Percentiles rank a stretch among this genome's conserved stretches.
Evolutionary conservation across 2,888 invertebrate genomes (phyloP).

Genomic region (Galeruca laticollis): DNA sequence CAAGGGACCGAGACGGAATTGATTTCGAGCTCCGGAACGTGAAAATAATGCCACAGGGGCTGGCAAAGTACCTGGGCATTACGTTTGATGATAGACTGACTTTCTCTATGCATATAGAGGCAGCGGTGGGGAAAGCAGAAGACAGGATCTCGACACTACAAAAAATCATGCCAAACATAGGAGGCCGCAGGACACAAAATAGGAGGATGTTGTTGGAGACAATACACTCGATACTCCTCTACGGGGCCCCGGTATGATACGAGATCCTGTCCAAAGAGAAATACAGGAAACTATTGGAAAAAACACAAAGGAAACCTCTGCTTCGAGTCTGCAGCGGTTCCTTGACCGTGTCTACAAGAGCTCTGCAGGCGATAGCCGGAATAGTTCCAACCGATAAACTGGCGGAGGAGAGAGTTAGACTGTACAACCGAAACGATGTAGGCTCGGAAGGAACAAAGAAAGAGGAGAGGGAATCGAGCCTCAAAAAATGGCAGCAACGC

Average conservation of each 20-base stretch:
- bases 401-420: neutral
- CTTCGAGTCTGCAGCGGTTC: neutral
- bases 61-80: too few relatives aligned
- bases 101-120: constrained; percentile 22
- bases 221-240: neutral
- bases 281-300: neutral
- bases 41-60: neutral
- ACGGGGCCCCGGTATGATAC: neutral
- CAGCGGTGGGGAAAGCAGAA: constrained; percentile 13
- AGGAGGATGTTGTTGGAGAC: neutral
- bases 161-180: neutral
- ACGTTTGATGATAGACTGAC: too few relatives aligned
- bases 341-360: neutral
- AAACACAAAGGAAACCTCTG: too few relatives aligned
- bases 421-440: neutral
- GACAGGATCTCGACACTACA: neutral
- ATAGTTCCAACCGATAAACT: neutral
- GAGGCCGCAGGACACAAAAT: neutral
- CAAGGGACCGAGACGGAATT: constrained; percentile 4
- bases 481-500: constrained; percentile 15
- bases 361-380: neutral
- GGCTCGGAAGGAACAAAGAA: neutral
- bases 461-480: too few relatives aligned
- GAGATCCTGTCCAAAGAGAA: neutral
- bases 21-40: neutral